Evolutionary conservation across 2,113 vertebrate genomes (phyloP), one percentile per base, ranked within the genome.

Genomic region (Motacilla alba): DNA sequence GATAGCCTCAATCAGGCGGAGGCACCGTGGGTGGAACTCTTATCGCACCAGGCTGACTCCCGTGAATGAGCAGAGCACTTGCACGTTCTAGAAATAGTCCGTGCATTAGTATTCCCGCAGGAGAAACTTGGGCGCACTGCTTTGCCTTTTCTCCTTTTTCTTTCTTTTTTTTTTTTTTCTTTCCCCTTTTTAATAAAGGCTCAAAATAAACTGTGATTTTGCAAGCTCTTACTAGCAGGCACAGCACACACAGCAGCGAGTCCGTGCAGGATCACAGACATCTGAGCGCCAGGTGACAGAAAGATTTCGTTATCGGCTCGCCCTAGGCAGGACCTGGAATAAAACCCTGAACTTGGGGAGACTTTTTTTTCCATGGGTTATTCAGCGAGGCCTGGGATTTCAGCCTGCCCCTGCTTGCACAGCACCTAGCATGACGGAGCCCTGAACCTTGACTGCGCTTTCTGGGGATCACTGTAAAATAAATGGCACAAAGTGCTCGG

Each of bases 11-110:
- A 78, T 94, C 92, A 87, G 92, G 90, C 68, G 0, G 64, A 92
- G 92, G 90, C 96, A 90, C 93, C 10, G 56, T 94, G 94, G 93
- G 93, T 86, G 93, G 88, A 94, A 96, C 79, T 81, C 84, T 94
- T 90, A 94, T 55, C 90, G 50, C 46, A 74, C 68, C 90, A 80
- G 59, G 72, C 93, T 93, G 83, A 66, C 85, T 93, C 75, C 89
- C 3, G 15, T 77, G 90, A 94, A 94, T 50, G 92, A 95, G 94
- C 87, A 92, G 83, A 86, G 75, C 64, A 73, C 84, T 91, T 91
- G 64, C 81, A 72, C 33, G 22, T 77, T 93, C 93, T 93, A 90
- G 79, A 90, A 95, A 89, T 87, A 94, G 87, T 64, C 49, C 0
- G 7, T 52, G 79, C 76, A 49, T 83, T 77, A 63, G 93, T 79